These are phyloP conservation scores for Trichacis sp. DNA, from an alignment of 2,888 invertebrate genomes.

Conservation along the genomic window DNA sequence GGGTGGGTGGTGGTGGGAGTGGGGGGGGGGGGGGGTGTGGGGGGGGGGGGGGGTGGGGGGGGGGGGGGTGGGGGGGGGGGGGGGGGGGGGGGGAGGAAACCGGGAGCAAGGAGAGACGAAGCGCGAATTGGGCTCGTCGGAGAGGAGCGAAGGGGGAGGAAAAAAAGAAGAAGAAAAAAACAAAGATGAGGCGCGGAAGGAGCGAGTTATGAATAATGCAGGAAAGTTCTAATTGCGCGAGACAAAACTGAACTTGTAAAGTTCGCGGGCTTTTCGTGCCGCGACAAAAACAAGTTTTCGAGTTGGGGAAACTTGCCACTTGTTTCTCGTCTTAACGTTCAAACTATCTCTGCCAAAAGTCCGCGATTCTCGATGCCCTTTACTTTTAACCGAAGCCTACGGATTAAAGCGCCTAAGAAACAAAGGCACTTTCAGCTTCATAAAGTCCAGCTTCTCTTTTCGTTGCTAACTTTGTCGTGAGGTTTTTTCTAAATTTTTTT, in stretches of 20 bases:
- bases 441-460: too few relatives aligned
- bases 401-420: not conserved
- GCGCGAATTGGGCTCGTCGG: too few relatives aligned
- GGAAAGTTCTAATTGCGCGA: constrained; percentile 67
- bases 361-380: constrained; percentile 2
- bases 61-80: too few relatives aligned
- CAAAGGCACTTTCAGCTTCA: constrained; percentile 1
- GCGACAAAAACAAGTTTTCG: constrained; percentile 31
- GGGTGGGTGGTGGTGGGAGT: too few relatives aligned
- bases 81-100: too few relatives aligned
- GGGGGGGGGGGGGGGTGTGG: too few relatives aligned
- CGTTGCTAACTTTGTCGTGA: too few relatives aligned
- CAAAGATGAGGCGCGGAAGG: not conserved
- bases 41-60: too few relatives aligned
- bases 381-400: not conserved
- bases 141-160: not conserved
- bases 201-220: constrained; percentile 66
- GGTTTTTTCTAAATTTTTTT: too few relatives aligned
- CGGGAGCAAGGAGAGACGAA: too few relatives aligned
- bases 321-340: constrained; percentile 2
- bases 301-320: constrained; percentile 34
- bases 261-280: constrained; percentile 30
- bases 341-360: constrained; percentile 31
- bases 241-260: constrained; percentile 58
- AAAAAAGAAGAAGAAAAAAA: not conserved